Evolutionary conservation across 2,888 invertebrate genomes (phyloP), one percentile per base, ranked within the genome.

Genomic region (Clitarchus hookeri): DNA sequence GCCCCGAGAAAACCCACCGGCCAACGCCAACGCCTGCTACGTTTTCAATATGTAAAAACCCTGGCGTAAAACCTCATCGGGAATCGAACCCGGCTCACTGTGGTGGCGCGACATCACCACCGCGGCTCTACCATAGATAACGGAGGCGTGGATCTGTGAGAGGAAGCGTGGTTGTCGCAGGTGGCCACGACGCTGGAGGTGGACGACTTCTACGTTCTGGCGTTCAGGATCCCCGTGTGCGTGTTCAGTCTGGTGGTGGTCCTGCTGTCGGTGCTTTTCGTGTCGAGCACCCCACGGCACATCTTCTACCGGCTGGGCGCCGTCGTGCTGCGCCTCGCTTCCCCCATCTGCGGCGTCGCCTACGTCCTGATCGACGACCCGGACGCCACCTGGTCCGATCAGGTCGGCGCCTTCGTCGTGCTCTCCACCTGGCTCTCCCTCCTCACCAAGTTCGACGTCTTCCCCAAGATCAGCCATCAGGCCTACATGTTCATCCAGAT

Each of bases 401-500:
- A 82, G 82, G 23, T 82, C 27, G 82, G 82, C 13, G 44, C 36
- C 82, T 82, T 82, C 82, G 82, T 44, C 27, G 44, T 82, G 4
- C 44, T 82, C 36, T 27, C 0, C 82, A 27, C 36, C 4, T 82
- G 82, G 82, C 82, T 82, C 19, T 6, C 16, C 27, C 82, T 82
- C 16, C 82, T 82, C 44, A 82, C 44, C 36, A 82, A 82, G 36
- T 44, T 82, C 36, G 82, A 82, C 23, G 23, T 82, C 27, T 82
- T 36, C 82, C 82, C 82, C 36, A 82, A 27, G 44, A 27, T 82
- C 82, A 82, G 82, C 44, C 82, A 82, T 23, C 82, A 82, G 82
- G 82, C 82, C 23, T 82, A 82, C 82, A 82, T 82, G 82, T 82
- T 82, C 44, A 27, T 82, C 27, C 36, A 82, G 44, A 82, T 82